phyloP scores from a whole-genome alignment of 1,140 invertebrate genomes.

The Solenopsis fugax region DNA sequence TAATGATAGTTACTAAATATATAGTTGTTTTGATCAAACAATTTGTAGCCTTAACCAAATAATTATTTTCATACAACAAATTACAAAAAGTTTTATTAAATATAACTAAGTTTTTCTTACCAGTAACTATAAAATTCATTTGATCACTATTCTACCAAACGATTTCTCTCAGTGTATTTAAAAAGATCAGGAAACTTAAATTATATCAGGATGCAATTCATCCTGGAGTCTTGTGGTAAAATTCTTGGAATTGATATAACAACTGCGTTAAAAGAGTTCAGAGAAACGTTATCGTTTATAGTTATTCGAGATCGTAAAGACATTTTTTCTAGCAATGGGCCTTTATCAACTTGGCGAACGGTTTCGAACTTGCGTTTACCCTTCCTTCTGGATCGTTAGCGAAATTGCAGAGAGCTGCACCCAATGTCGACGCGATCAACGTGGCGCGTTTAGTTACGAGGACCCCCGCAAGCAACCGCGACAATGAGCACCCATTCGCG shows the following conservation, averaged over 20 bases:
- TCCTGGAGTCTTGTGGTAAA: background rate
- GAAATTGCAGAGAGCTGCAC: slow-evolving; percentile 62
- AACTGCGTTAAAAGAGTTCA: background rate
- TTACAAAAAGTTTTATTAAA: too few relatives aligned
- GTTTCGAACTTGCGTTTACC: slow-evolving; percentile 8
- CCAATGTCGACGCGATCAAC: slow-evolving; percentile 55
- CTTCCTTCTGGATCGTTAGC: slow-evolving; percentile 65
- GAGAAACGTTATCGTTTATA: background rate
- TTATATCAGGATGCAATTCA: background rate
- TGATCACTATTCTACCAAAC: too few relatives aligned
- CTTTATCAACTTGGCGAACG: background rate
- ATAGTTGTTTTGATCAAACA: too few relatives aligned
- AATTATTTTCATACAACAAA: too few relatives aligned
- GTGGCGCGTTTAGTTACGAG: slow-evolving; percentile 55
- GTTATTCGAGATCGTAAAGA: background rate
- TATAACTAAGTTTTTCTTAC: too few relatives aligned
- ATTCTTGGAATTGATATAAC: background rate
- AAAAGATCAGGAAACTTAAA: background rate
- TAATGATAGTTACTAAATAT: too few relatives aligned
- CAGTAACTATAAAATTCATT: too few relatives aligned
- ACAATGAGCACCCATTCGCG: slow-evolving; percentile 74
- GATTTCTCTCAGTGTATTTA: too few relatives aligned
- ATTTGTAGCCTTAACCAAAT: too few relatives aligned
- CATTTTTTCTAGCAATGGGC: background rate
- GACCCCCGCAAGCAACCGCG: slow-evolving; percentile 74